Evolutionary conservation across 1,140 invertebrate genomes (phyloP).

Genomic region (Temnothorax longispinosus): DNA sequence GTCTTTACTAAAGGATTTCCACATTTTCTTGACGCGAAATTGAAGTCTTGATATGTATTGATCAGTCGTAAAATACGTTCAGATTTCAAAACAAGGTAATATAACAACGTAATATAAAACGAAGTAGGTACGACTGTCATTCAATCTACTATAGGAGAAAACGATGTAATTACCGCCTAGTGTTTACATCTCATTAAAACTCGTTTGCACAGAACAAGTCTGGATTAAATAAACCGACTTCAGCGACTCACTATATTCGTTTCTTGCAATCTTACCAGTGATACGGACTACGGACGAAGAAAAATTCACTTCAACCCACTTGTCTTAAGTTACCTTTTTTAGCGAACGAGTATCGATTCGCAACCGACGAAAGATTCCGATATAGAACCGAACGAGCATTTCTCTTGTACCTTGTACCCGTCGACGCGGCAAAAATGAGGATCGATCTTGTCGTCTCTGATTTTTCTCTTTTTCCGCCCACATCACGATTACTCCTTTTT

Average conservation of each 20-base stretch:
- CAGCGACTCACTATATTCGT: background rate
- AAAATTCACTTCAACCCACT: background rate
- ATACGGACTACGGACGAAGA: background rate
- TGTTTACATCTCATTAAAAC: slow-evolving; percentile 21
- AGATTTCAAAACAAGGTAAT: slow-evolving; percentile 6
- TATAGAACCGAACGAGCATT: background rate
- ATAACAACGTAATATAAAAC: background rate
- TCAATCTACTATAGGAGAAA: background rate
- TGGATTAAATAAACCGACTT: slow-evolving; percentile 7
- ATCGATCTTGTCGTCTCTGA: slow-evolving; percentile 10
- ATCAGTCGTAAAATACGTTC: background rate
- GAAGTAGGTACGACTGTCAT: background rate
- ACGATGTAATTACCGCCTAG: background rate
- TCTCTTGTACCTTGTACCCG: slow-evolving; percentile 14
- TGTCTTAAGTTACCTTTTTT: background rate
- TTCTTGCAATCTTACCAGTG: background rate
- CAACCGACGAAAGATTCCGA: background rate
- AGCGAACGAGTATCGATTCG: slow-evolving; percentile 11
- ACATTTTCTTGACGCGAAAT: background rate
- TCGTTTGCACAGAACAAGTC: background rate
- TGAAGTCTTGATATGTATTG: background rate
- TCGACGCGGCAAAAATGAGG: slow-evolving; percentile 13
- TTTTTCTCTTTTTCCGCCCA: background rate
- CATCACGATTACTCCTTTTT: background rate
- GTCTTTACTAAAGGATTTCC: background rate